Percentiles rank a stretch among this genome's conserved stretches.
These are phyloP conservation scores for Sitodiplosis mosellana DNA, from an alignment of 1,140 invertebrate species.

Conservation along the genomic window DNA sequence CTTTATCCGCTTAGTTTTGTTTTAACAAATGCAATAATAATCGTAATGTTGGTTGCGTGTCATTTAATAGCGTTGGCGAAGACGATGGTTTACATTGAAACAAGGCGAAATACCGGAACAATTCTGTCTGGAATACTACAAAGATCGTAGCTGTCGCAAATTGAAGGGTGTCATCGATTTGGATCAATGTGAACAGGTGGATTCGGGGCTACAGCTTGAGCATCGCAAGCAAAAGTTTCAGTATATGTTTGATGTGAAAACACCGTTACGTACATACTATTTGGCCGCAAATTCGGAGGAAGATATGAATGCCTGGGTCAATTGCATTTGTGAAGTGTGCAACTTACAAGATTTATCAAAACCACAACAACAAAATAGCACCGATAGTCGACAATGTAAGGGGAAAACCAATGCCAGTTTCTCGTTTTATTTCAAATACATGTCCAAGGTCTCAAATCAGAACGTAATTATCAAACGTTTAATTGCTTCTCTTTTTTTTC, in stretches of 20 bases:
- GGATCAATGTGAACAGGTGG: constrained; percentile 89
- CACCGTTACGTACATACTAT: constrained; percentile 75
- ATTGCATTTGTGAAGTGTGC: constrained; percentile 83
- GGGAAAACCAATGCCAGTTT: background rate
- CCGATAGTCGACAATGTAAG: constrained; percentile 16
- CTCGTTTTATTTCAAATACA: no score
- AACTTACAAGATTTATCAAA: constrained; percentile 46
- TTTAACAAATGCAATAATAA: background rate
- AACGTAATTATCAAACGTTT: background rate
- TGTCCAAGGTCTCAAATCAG: background rate
- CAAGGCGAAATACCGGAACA: constrained; percentile 82
- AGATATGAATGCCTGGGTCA: constrained; percentile 91
- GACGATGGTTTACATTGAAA: constrained; percentile 79
- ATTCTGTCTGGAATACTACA: constrained; percentile 86
- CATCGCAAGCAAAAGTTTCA: constrained; percentile 63
- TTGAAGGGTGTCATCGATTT: constrained; percentile 83
- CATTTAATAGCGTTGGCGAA: constrained; percentile 70
- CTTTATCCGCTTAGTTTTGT: background rate
- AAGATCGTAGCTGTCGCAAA: constrained; percentile 66
- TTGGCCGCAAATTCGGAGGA: constrained; percentile 75
- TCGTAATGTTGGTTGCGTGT: background rate
- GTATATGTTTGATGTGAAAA: constrained; percentile 77
- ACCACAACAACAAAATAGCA: constrained; percentile 8
- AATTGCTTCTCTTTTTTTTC: background rate
- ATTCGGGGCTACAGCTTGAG: constrained; percentile 68